Conservation (phyloP, 2,888 invertebrate genomes). For the Odontocolon sp. region DNA sequence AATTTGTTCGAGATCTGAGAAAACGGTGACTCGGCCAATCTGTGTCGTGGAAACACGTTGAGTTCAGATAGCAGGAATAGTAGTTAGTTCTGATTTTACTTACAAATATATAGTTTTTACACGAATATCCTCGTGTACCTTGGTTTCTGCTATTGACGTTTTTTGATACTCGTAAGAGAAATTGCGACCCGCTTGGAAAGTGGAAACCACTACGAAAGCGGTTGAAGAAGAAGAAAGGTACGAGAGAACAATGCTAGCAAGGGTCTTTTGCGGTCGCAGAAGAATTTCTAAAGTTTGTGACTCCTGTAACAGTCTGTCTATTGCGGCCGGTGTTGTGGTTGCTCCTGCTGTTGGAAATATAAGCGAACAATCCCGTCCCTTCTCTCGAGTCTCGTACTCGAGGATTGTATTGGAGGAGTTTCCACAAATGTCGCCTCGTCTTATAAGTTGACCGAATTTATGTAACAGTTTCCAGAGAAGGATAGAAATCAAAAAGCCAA, state of each 20-base stretch:
- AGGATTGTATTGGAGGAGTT: constrained; percentile 37
- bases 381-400: not conserved
- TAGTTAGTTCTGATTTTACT: not conserved
- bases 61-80: not conserved
- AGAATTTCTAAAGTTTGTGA: constrained; percentile 52
- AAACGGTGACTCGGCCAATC: constrained; percentile 10
- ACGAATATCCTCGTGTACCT: not conserved
- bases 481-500: constrained; percentile 12
- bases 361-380: constrained; percentile 15
- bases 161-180: not conserved
- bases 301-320: constrained; percentile 45
- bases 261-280: constrained; percentile 18
- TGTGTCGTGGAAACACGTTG: not conserved
- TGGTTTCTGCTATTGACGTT: not conserved
- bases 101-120: not conserved
- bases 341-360: constrained; percentile 17
- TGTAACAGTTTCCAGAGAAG: constrained; percentile 44
- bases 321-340: constrained; percentile 48
- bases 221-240: not conserved
- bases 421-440: constrained; percentile 57
- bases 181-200: not conserved
- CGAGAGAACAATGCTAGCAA: constrained; percentile 25
- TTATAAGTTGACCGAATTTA: constrained; percentile 65
- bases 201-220: constrained; percentile 28
- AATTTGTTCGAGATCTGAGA: constrained; percentile 19